These are phyloP conservation scores for Anoura caudifer DNA, from an alignment of 2,113 vertebrate species.

Conservation along the genomic window DNA sequence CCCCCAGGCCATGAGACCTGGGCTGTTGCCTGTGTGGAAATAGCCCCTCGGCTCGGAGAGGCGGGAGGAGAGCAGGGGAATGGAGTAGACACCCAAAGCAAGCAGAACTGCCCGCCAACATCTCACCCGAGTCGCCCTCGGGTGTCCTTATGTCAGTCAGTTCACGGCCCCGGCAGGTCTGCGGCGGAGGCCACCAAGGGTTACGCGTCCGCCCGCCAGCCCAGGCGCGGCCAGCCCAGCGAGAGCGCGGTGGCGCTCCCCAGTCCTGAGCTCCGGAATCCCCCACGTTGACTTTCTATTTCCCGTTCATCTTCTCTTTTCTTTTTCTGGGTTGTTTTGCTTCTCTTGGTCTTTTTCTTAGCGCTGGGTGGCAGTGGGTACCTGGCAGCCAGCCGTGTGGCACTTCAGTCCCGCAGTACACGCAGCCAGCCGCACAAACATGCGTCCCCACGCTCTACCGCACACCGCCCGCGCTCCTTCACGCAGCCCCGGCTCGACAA, in stretches of 20 bases:
- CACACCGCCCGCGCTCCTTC: fast-evolving
- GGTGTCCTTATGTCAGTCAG: constrained; percentile 4
- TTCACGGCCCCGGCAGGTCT: neutral
- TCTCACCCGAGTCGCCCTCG: neutral
- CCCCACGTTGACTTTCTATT: neutral
- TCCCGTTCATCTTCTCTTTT: neutral
- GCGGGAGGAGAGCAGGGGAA: neutral
- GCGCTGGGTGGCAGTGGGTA: neutral
- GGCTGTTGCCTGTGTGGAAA: neutral
- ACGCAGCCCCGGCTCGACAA: neutral
- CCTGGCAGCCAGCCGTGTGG: neutral
- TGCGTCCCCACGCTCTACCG: neutral
- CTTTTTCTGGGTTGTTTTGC: neutral
- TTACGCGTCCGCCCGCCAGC: neutral
- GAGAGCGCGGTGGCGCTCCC: neutral
- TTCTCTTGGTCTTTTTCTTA: constrained; percentile 30
- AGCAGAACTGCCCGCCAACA: neutral
- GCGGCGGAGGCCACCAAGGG: neutral
- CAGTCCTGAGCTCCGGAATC: neutral
- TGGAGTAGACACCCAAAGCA: neutral
- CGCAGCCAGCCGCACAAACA: neutral
- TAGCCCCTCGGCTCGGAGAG: neutral
- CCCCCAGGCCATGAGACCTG: neutral
- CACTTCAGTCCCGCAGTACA: neutral
- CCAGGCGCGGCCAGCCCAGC: neutral